Evolutionary conservation across 2,888 invertebrate species (phyloP), one percentile per base, ranked within the genome.

Genomic region (Callosobruchus maculatus): DNA sequence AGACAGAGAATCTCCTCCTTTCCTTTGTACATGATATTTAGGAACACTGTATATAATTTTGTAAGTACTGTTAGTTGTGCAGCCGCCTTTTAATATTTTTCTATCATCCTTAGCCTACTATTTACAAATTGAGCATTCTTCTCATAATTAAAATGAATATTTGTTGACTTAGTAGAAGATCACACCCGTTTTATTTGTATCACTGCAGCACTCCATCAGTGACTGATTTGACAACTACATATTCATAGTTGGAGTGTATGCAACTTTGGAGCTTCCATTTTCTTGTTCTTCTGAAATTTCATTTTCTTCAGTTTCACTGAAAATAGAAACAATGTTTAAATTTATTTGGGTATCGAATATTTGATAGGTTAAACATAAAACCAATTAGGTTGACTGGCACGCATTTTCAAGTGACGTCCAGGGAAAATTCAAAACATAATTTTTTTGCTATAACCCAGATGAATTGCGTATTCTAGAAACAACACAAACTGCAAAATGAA

Each of bases 231-330:
- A 9, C 20, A 20, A 72, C 73, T 81, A 84, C 83, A 84, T 84
- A 70, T 83, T 83, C 72, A 80, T 71, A 20, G 81, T 73, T 69
- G 84, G 82, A 76, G 81, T 80, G 76, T 84, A 84, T 81, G 83
- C 84, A 82, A 85, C 84, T 80, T 83, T 81, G 9, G 80, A 73
- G 22, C 74, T 71, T 20, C 78, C n/a, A n/a, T n/a, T n/a, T n/a
- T n/a, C 77, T 31, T 74, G 73, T 21, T 78, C 74, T 21, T 81
- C 80, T 26, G 78, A 77, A 31, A 82, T 79, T 72, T 81, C 81
- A 72, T 83, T 82, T 30, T 79, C 77, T 71, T 81, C 75, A 30
- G 77, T 74, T 22, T 80, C 77, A 73, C 84, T 84, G 73, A 68
- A 80, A 81, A 72, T 70, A 30, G 13, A 73, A 74, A 68, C 18